Evolutionary conservation across 2,113 vertebrate genomes (phyloP).

Genomic region (Sapajus apella): DNA sequence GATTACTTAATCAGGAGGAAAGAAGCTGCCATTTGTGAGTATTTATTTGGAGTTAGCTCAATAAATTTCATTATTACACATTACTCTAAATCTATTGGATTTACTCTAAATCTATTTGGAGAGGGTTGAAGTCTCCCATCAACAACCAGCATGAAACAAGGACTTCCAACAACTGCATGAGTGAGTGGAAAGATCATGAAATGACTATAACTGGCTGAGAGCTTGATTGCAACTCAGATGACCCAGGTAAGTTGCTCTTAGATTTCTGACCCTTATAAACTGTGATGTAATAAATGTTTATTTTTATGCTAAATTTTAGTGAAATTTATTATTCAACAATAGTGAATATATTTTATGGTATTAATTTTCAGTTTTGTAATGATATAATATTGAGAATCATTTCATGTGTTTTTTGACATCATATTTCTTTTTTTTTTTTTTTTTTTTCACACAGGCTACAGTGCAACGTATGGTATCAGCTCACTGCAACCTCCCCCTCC

Average conservation of each 20-base stretch:
- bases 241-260: not conserved
- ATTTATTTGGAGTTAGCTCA: not conserved
- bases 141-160: not conserved
- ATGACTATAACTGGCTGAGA: not conserved
- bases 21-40: not conserved
- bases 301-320: not conserved
- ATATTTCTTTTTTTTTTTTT: no score
- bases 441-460: no score
- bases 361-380: not conserved
- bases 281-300: not conserved
- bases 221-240: not conserved
- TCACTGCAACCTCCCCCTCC: no score
- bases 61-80: no score
- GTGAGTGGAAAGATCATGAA: not conserved
- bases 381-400: not conserved
- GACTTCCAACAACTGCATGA: not conserved
- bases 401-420: not conserved
- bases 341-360: not conserved
- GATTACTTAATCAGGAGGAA: not conserved
- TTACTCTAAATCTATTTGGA: not conserved
- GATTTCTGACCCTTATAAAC: not conserved
- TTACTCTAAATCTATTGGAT: no score
- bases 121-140: not conserved
- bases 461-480: no score
- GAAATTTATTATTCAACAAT: not conserved